Percentiles rank a stretch among this genome's conserved stretches.
These are phyloP conservation scores for Mus spretus DNA, from an alignment of 2,797 vertebrate genomes.

Conservation along the genomic window DNA sequence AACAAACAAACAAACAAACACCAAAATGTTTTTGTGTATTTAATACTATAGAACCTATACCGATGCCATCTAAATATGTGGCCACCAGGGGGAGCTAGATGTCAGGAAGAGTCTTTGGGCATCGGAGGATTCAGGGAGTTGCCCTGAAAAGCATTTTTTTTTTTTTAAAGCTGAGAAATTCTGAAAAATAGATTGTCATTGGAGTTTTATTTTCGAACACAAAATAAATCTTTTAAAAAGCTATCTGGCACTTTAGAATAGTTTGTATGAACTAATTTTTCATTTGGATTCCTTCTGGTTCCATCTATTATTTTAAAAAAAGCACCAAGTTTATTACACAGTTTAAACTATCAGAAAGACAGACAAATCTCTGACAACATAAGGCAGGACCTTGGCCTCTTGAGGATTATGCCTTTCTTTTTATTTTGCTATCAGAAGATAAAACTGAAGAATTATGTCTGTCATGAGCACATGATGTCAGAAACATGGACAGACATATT, in stretches of 20 bases:
- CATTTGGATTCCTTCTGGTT: not conserved
- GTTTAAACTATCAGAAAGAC: conserved; percentile 91
- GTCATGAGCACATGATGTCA: not conserved
- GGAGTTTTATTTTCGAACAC: conserved; percentile 44
- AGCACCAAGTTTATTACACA: conserved; percentile 91
- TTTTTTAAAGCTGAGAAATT: not conserved
- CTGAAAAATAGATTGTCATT: conserved; percentile 7
- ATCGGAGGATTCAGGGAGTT: not conserved
- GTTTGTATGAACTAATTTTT: conserved; percentile 4
- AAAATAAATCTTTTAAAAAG: not conserved
- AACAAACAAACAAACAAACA: not conserved
- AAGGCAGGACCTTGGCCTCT: conserved; percentile 83
- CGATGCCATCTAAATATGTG: conserved; percentile 46
- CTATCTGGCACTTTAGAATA: conserved; percentile 38
- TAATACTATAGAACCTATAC: not conserved
- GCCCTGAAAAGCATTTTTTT: not conserved
- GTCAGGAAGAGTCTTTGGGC: conserved; percentile 51
- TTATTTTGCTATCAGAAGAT: conserved; percentile 87
- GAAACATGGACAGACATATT: not conserved
- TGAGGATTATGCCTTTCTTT: conserved; percentile 27
- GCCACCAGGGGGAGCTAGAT: conserved; percentile 86
- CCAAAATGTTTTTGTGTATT: not conserved
- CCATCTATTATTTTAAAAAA: conserved; percentile 83
- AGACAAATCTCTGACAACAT: conserved; percentile 88
- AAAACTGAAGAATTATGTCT: conserved; percentile 88